A percentile compares a stretch with the other conserved stretches of the same genome.
Conservation (phyloP, 1,140 invertebrate species). For the Palaemon carinicauda region DNA sequence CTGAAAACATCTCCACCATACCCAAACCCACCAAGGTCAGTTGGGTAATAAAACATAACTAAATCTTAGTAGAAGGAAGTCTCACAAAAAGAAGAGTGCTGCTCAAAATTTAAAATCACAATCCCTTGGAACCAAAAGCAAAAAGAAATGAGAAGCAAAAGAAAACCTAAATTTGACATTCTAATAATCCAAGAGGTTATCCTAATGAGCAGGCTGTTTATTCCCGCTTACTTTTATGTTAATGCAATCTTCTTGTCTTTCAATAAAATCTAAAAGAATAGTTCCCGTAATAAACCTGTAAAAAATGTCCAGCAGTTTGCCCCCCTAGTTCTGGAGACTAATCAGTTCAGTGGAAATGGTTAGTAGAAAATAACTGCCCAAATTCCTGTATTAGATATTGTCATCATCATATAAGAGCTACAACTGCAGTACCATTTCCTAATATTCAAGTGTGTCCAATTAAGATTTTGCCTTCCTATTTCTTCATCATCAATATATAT, state of each 20-base stretch:
- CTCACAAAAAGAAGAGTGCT: conserved; percentile 55
- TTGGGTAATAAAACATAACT: conserved; percentile 54
- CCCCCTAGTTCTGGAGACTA: conserved; percentile 56
- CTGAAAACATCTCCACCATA: conserved; percentile 59
- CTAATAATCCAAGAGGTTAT: conserved; percentile 34
- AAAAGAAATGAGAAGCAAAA: conserved; percentile 1
- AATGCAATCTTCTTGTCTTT: conserved; percentile 56
- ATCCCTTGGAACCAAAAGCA: conserved; percentile 43
- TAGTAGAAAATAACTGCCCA: conserved; percentile 55
- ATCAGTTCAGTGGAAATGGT: conserved; percentile 55
- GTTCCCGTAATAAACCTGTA: conserved; percentile 51
- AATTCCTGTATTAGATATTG: conserved; percentile 53
- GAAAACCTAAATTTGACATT: conserved; percentile 21
- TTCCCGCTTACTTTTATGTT: conserved; percentile 55
- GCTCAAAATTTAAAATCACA: conserved; percentile 53
- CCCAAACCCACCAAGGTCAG: conserved; percentile 56
- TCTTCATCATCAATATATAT: conserved; percentile 45
- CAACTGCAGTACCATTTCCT: conserved; percentile 53
- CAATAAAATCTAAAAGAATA: conserved; percentile 52
- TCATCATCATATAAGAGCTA: conserved; percentile 44
- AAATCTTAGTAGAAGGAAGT: conserved; percentile 56
- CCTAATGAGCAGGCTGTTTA: conserved; percentile 55
- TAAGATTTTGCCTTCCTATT: conserved; percentile 55
- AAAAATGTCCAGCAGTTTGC: conserved; percentile 51
- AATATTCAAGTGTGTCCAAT: conserved; percentile 53